These are phyloP conservation scores for Petromus typicus DNA, from an alignment of 2,113 vertebrate species.

Conservation along the genomic window DNA sequence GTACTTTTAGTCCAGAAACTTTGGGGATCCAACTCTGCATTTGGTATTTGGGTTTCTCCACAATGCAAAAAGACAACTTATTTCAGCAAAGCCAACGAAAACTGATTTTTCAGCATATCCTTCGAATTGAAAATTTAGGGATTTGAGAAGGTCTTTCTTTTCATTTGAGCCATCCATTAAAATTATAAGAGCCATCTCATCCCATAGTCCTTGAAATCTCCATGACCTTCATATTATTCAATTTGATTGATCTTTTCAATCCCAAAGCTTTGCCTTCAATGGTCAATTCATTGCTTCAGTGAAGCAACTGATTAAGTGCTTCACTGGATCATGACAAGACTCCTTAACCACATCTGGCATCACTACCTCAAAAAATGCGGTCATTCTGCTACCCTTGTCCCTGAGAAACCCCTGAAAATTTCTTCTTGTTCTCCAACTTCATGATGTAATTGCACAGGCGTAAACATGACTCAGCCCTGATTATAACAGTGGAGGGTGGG, in stretches of 20 bases:
- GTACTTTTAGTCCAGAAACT: neutral
- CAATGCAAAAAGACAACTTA: neutral
- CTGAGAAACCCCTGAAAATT: neutral
- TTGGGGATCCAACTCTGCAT: neutral
- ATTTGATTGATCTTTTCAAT: neutral
- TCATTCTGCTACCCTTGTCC: neutral
- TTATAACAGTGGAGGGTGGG: neutral
- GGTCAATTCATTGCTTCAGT: neutral
- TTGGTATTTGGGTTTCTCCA: conserved; percentile 5
- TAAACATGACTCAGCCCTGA: neutral
- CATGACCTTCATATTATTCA: conserved; percentile 15
- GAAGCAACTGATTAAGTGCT: conserved; percentile 32
- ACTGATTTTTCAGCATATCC: neutral
- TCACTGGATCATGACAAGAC: conserved; percentile 28
- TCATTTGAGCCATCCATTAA: neutral
- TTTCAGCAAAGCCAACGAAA: conserved; percentile 6
- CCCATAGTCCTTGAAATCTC: neutral
- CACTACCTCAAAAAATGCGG: neutral
- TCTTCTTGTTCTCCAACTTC: neutral
- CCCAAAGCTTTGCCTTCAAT: neutral
- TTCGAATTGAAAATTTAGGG: conserved; percentile 21
- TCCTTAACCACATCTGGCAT: neutral
- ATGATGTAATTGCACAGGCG: neutral
- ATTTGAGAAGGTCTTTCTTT: conserved; percentile 22
- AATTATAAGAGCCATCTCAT: conserved; percentile 7